Conservation (phyloP, 1,140 invertebrate genomes). For the Kradibia gibbosae region DNA sequence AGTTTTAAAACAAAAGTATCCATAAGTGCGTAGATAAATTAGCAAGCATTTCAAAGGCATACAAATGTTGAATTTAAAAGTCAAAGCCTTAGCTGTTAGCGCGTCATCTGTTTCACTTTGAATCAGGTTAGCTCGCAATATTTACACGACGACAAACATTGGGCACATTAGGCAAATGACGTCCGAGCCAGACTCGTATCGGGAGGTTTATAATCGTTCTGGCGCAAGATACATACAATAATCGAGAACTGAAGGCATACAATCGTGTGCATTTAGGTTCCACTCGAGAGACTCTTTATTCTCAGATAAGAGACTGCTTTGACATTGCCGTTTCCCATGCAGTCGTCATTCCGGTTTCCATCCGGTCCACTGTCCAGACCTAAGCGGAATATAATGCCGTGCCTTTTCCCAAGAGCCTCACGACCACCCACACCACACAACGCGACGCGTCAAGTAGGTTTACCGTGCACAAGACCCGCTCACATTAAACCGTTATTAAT, state of each 20-base stretch:
- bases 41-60: neutral
- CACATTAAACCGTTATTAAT: conserved; percentile 67
- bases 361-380: conserved; percentile 27
- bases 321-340: neutral
- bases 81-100: too few species aligned
- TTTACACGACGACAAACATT: too few species aligned
- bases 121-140: too few species aligned
- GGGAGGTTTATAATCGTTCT: too few species aligned
- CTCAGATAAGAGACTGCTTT: too few species aligned
- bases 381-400: conserved; percentile 61
- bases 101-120: too few species aligned
- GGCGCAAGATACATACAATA: too few species aligned
- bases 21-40: neutral
- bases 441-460: conserved; percentile 42
- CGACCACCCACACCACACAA: neutral
- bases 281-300: too few species aligned
- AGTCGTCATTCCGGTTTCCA: neutral
- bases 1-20: neutral
- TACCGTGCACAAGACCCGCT: conserved; percentile 53
- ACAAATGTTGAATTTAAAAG: neutral
- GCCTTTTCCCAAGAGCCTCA: conserved; percentile 38
- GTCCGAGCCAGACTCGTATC: too few species aligned
- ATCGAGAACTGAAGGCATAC: too few species aligned
- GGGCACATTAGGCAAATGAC: too few species aligned
- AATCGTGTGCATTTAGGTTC: too few species aligned